Percentiles rank a stretch among this genome's conserved stretches.
phyloP scores from a whole-genome alignment of 2,888 invertebrate species.

The Euproctis similis region DNA sequence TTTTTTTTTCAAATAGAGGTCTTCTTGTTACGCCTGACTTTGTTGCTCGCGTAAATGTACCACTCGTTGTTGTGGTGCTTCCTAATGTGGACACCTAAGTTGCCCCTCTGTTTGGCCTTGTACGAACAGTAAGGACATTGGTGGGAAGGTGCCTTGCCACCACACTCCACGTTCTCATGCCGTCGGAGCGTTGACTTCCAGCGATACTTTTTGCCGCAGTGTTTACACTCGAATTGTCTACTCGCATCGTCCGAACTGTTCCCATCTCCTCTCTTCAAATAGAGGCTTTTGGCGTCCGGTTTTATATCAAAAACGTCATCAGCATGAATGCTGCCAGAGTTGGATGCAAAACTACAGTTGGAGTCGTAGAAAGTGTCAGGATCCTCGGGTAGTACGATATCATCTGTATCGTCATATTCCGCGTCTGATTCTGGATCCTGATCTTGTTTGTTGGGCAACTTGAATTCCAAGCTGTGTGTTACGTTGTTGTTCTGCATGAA shows the following conservation, averaged over 20 bases:
- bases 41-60: slow-evolving; percentile 68
- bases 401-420: slow-evolving; percentile 71
- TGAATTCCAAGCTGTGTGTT: slow-evolving; percentile 34
- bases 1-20: slow-evolving; percentile 42
- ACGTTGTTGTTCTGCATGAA: slow-evolving; percentile 60
- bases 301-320: slow-evolving; percentile 19
- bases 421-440: slow-evolving; percentile 63
- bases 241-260: slow-evolving; percentile 67
- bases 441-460: slow-evolving; percentile 47
- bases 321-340: slow-evolving; percentile 15
- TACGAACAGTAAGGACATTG: slow-evolving; percentile 87
- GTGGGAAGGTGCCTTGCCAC: slow-evolving; percentile 87
- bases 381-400: slow-evolving; percentile 68
- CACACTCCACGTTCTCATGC: slow-evolving; percentile 89
- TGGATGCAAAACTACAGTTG: slow-evolving; percentile 16
- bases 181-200: slow-evolving; percentile 90
- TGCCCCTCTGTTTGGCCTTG: slow-evolving; percentile 87
- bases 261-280: slow-evolving; percentile 40
- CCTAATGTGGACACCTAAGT: slow-evolving; percentile 86
- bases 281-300: slow-evolving; percentile 42
- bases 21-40: slow-evolving; percentile 66
- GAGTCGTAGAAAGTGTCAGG: slow-evolving; percentile 42
- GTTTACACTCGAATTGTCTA: slow-evolving; percentile 84
- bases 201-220: slow-evolving; percentile 89
- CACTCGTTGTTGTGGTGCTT: slow-evolving; percentile 82